Conservation (phyloP, 2,888 invertebrate genomes). For the Fissipunctia ypsillon region DNA sequence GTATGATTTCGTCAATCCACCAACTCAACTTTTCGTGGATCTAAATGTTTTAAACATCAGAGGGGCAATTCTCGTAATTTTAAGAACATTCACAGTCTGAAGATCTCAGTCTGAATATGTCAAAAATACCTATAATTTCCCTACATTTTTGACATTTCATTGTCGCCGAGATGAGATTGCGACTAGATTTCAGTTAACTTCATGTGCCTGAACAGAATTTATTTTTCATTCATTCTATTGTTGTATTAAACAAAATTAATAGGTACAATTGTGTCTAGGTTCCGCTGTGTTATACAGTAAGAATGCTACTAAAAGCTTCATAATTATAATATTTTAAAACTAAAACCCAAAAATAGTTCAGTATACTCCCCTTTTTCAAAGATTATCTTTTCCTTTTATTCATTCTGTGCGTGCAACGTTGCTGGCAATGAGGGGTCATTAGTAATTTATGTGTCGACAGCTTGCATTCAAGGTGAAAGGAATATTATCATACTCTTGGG, state of each 20-base stretch:
- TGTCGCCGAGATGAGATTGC: too few relatives aligned
- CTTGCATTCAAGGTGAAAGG: conserved; percentile 43
- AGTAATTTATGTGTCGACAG: conserved; percentile 25
- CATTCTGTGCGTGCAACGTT: conserved; percentile 15
- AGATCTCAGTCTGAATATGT: too few relatives aligned
- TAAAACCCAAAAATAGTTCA: too few relatives aligned
- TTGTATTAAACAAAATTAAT: background rate
- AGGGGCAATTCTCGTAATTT: too few relatives aligned
- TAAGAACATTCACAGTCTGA: too few relatives aligned
- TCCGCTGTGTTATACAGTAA: background rate
- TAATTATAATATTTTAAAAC: too few relatives aligned
- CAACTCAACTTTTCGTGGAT: background rate
- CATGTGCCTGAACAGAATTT: too few relatives aligned
- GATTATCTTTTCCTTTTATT: background rate
- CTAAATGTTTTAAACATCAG: too few relatives aligned
- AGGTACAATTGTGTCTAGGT: background rate
- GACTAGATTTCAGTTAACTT: too few relatives aligned
- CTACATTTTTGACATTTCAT: too few relatives aligned
- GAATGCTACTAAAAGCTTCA: background rate
- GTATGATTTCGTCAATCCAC: background rate
- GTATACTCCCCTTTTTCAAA: too few relatives aligned
- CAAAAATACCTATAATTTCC: too few relatives aligned
- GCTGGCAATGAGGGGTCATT: conserved; percentile 13
- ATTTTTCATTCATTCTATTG: background rate
- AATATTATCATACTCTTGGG: conserved; percentile 24